These are phyloP conservation scores for Percina caprodes DNA, from an alignment of 2,113 vertebrate species.

Conservation along the genomic window DNA sequence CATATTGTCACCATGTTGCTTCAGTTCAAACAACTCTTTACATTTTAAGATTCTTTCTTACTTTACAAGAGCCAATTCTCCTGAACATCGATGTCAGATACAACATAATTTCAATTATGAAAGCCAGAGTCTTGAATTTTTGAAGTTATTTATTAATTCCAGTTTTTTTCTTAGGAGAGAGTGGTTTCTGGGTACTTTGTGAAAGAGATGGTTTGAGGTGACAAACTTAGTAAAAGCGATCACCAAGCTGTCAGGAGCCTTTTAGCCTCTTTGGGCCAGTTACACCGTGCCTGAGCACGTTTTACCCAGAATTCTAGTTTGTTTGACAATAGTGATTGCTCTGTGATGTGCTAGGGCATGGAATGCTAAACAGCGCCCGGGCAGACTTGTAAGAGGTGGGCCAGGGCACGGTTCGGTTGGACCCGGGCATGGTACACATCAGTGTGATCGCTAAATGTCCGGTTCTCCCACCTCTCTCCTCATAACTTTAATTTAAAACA, in stretches of 20 bases:
- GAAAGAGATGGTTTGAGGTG: no score
- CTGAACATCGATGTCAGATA: not conserved
- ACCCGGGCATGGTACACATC: no score
- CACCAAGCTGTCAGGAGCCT: not conserved
- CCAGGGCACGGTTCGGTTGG: no score
- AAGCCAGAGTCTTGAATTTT: not conserved
- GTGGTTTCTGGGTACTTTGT: not conserved
- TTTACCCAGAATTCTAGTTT: no score
- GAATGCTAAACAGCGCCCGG: no score
- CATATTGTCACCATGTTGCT: not conserved
- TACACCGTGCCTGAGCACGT: no score
- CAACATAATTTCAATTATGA: not conserved
- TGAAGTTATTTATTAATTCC: not conserved
- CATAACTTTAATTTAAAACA: not conserved
- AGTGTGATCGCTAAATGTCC: no score
- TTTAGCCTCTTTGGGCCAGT: not conserved
- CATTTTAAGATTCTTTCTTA: not conserved
- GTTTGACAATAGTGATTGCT: no score
- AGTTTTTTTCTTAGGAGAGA: not conserved
- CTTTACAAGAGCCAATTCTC: not conserved
- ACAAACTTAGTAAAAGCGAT: not conserved
- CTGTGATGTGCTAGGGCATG: no score
- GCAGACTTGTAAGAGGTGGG: no score
- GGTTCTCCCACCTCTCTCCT: not conserved
- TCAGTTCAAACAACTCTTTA: conserved; percentile 22